phyloP scores from a whole-genome alignment of 1,140 invertebrate genomes.

The Drosophila pruinosa region DNA sequence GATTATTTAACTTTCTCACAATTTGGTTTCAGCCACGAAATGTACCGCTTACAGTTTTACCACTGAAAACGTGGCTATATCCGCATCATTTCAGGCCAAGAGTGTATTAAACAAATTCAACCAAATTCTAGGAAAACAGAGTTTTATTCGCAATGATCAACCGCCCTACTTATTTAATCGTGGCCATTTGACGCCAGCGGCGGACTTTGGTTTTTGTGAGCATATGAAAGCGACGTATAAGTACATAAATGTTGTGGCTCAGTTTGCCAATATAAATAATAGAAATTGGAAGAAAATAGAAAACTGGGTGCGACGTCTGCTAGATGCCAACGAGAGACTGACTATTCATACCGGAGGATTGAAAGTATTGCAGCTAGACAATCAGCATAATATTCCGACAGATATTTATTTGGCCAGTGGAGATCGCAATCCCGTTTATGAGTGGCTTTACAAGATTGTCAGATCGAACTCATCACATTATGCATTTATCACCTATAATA shows the following conservation, averaged over 20 bases:
- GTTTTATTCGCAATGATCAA: not conserved
- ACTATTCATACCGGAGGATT: no score
- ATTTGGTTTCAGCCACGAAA: not conserved
- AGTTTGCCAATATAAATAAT: slow-evolving; percentile 34
- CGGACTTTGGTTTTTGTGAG: slow-evolving; percentile 25
- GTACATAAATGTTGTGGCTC: slow-evolving; percentile 34
- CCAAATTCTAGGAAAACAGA: slow-evolving; percentile 18
- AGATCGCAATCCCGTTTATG: no score
- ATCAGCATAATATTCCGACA: no score
- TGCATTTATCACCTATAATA: not conserved
- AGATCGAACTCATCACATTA: no score
- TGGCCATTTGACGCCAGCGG: slow-evolving; percentile 38
- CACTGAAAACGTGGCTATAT: not conserved
- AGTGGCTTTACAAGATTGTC: no score
- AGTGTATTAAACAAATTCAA: slow-evolving; percentile 12
- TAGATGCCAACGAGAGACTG: no score
- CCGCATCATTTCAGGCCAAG: not conserved
- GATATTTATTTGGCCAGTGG: no score
- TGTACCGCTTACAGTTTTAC: not conserved
- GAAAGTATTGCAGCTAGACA: no score
- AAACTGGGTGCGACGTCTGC: no score
- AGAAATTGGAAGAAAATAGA: slow-evolving; percentile 55
- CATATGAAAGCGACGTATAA: slow-evolving; percentile 21
- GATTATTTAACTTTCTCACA: not conserved
- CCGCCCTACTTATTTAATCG: slow-evolving; percentile 25